phyloP scores from a whole-genome alignment of 92 coral and sea anemone species.

The Umimayanthus kanabou region DNA sequence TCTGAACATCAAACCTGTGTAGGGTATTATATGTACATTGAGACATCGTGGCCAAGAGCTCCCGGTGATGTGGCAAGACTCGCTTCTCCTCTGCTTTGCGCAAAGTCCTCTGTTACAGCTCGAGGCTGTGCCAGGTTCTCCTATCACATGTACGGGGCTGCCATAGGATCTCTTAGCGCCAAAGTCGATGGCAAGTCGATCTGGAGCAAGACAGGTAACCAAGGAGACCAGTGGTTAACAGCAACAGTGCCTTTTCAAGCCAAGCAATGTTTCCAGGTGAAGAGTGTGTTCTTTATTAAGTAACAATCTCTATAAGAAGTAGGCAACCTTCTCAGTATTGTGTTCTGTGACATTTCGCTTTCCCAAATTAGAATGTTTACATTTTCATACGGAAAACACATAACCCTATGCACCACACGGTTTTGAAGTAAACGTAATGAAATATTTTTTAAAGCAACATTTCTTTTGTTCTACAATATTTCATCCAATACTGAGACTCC shows the following conservation, averaged over 20 bases:
- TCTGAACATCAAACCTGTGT: too few species aligned
- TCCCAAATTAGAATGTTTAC: too few species aligned
- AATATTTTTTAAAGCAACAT: too few species aligned
- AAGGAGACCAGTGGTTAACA: neutral
- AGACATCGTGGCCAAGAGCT: neutral
- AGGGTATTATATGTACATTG: too few species aligned
- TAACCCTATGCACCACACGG: too few species aligned
- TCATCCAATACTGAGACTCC: too few species aligned
- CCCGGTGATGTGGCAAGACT: slow-evolving; percentile 10
- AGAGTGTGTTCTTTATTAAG: neutral
- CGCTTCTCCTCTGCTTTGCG: slow-evolving; percentile 10
- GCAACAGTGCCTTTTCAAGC: slow-evolving; percentile 2
- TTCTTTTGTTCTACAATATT: too few species aligned
- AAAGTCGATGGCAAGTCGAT: neutral
- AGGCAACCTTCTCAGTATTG: too few species aligned
- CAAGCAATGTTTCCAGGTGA: slow-evolving; percentile 5
- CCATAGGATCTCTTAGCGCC: slow-evolving; percentile 12
- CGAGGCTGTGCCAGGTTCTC: slow-evolving; percentile 9
- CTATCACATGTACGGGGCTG: slow-evolving; percentile 3
- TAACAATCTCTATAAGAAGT: too few species aligned
- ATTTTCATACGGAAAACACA: too few species aligned
- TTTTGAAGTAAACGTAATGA: too few species aligned
- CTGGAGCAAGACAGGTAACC: slow-evolving; percentile 2
- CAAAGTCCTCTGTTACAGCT: neutral
- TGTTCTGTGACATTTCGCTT: too few species aligned